Conservation (phyloP, 2,113 vertebrate genomes). For the Ivindomyrus marchei region DNA sequence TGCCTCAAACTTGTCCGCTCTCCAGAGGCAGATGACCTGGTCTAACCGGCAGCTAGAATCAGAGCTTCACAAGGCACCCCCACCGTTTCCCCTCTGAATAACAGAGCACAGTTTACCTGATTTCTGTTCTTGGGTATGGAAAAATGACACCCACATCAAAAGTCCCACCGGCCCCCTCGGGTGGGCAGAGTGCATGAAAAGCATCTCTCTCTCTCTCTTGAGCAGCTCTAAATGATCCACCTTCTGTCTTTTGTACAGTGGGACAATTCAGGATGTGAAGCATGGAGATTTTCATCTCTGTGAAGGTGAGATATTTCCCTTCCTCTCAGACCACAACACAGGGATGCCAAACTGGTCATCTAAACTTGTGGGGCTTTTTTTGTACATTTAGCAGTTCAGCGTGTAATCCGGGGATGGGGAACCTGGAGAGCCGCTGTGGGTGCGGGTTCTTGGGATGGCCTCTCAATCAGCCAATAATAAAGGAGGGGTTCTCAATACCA, state of each 20-base stretch:
- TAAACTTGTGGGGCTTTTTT: not conserved
- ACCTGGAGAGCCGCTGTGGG: no score
- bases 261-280: conserved; percentile 23
- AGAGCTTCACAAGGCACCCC: not conserved
- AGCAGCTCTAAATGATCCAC: not conserved
- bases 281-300: conserved; percentile 2
- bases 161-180: not conserved
- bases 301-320: not conserved
- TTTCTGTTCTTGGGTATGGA: not conserved
- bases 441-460: no score
- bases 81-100: not conserved
- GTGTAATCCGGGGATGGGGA: not conserved
- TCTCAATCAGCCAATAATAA: no score
- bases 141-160: not conserved
- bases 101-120: not conserved
- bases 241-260: conserved; percentile 25
- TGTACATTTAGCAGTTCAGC: not conserved
- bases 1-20: not conserved
- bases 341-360: not conserved
- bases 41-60: not conserved
- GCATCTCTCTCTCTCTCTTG: not conserved
- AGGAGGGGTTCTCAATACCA: no score
- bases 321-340: not conserved
- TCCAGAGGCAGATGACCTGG: not conserved
- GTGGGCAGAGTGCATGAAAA: not conserved